Evolutionary conservation across 2,113 vertebrate species (phyloP), one percentile per base, ranked within the genome.

Genomic region (Athene noctua): DNA sequence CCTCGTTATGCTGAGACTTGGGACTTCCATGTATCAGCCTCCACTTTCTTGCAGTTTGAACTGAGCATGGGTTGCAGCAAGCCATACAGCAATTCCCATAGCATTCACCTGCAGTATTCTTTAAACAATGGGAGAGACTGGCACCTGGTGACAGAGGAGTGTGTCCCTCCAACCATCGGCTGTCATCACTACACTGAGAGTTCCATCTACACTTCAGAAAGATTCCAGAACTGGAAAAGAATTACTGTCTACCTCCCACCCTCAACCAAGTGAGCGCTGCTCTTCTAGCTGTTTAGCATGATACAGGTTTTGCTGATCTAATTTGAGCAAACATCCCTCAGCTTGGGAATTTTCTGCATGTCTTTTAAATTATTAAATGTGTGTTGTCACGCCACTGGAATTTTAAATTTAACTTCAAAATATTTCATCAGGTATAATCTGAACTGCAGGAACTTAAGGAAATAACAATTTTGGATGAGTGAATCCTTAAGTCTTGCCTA

Each of bases 21-120:
- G 99, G 99, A 99, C 90, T 99, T 99, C 52, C 99, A 99, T 4
- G 98, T 99, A 38, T 99, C 99, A 5, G 98, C 99, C 21, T 99
- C 99, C 4, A 99, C 99, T 34, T 99, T 99, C 96, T 94, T 99
- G 88, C 99, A 99, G 97, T 99, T 99, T 96, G 99, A 99, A 95
- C 96, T 99, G 95, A 99, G 98, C 96, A 99, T 99, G 99, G 99
- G 99, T 46, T 99, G 99, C 88, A 99, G 99, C 97, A 99, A 99
- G 88, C 98, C 99, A n/a, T 99, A 98, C 59, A 98, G 98, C 29
- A 94, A 98, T 80, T 97, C 98, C 72, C 98, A 99, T 17, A 97
- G 98, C 2, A 96, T 99, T 25, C 98, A 98, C 54, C 98, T 99
- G 87, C 99, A 99, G 95, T 99, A 98, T 89, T 99, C 99, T 62